Percentiles rank a stretch among this genome's conserved stretches.
Evolutionary conservation across 2,113 vertebrate species (phyloP).

Genomic region (Triplophysa tibetana): DNA sequence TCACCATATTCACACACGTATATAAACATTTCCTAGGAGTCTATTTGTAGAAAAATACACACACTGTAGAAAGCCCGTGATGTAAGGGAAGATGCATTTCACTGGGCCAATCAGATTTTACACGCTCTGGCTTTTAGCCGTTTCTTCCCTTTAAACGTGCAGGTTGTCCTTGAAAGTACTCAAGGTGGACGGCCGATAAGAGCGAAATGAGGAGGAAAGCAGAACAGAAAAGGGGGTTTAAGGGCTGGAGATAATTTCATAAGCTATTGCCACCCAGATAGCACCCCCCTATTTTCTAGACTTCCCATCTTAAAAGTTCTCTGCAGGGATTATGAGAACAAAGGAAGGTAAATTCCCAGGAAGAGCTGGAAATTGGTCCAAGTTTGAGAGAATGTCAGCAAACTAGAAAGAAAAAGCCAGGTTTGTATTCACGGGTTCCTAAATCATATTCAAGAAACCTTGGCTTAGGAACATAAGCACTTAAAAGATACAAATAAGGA

Average conservation of each 20-base stretch:
- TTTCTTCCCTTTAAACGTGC: constrained; percentile 33
- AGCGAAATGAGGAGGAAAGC: constrained; percentile 57
- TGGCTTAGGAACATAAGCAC: constrained; percentile 40
- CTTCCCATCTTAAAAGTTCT: constrained; percentile 53
- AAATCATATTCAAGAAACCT: constrained; percentile 44
- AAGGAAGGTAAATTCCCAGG: constrained; percentile 54
- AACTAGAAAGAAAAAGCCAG: constrained; percentile 6
- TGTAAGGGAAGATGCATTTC: constrained; percentile 52
- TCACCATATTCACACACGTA: constrained; percentile 1
- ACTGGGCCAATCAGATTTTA: constrained; percentile 49
- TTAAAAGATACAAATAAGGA: constrained; percentile 17
- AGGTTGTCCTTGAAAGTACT: constrained; percentile 53
- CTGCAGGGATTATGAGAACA: constrained; percentile 57
- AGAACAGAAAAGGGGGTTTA: constrained; percentile 32
- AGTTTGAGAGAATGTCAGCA: constrained; percentile 42
- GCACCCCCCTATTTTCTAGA: constrained; percentile 40
- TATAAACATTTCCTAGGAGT: not conserved
- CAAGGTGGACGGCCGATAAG: constrained; percentile 60
- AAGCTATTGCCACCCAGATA: constrained; percentile 50
- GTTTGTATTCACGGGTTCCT: constrained; percentile 45
- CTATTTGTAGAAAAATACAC: not conserved
- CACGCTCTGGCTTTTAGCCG: constrained; percentile 42
- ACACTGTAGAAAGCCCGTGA: constrained; percentile 34
- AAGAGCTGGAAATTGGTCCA: constrained; percentile 44
- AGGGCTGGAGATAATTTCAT: constrained; percentile 49